Evolutionary conservation across 1,140 invertebrate species (phyloP).

Genomic region (Myzus persicae): DNA sequence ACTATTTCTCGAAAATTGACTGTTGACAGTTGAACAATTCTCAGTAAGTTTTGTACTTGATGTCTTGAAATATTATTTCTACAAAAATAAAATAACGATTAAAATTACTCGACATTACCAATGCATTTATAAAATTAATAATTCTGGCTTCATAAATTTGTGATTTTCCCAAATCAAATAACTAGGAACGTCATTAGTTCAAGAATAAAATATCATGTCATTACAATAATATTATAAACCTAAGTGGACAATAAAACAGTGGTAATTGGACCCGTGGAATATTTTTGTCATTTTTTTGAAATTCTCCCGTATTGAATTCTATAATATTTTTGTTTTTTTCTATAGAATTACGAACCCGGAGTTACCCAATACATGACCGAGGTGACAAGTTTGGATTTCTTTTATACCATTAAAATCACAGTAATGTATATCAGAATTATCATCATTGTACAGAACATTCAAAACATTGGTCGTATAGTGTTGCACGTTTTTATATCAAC

Average conservation of each 20-base stretch:
- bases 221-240: background rate
- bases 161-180: background rate
- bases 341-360: background rate
- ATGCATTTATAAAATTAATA: background rate
- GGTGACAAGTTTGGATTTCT: slow-evolving; percentile 2
- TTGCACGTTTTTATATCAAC: background rate
- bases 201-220: background rate
- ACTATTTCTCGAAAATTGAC: background rate
- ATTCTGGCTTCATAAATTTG: background rate
- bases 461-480: background rate
- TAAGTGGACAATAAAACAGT: background rate
- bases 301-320: background rate
- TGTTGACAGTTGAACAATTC: background rate
- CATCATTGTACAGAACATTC: background rate
- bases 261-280: background rate
- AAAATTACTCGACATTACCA: background rate
- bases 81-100: background rate
- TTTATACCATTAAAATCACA: background rate
- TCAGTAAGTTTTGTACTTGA: background rate
- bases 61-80: background rate
- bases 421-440: background rate
- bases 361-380: background rate
- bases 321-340: background rate
- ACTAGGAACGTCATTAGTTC: background rate
- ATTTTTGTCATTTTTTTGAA: background rate